Base-by-base conservation (phyloP, 2,797 vertebrate species). In the Rallus crepitans region DNA sequence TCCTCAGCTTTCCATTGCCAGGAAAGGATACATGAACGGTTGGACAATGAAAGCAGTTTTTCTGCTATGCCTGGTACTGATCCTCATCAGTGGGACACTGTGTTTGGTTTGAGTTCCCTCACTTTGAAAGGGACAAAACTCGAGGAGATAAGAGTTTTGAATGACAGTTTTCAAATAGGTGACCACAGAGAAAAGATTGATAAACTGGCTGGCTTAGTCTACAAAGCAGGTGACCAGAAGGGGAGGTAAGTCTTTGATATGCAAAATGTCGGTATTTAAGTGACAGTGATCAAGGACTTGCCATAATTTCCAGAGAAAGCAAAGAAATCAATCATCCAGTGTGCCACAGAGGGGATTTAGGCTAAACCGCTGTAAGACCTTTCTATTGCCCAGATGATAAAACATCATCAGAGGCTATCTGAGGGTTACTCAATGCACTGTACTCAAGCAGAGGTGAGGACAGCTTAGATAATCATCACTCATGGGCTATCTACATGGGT, bases 401-500 rank as follows among this genome's bases (percentile, higher is more conserved):
- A 81, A 57, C 47, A 50, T 71, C 1, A 0, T 55, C 50, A 71
- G 33, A 42, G 27, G 31, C 91, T 83, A 53, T 72, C 45, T 71
- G 50, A 81, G 55, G 5, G 55, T 83, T 90, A 50, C 33, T 83
- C 47, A 72, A 2, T 42, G 42, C 42, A 55, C 7, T 20, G 35
- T 83, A 50, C 61, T 83, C 30, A 27, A 27, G 17, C 24, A 47
- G 76, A 90, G 55, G 40, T 50, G 40, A 78, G 82, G 88, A 75
- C 33, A 83, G 27, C 37, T 70, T 14, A 60, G 83, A 30, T 61
- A 79, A 3, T 55, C 52, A 64, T 56, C 71, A 61, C n/a, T 66
- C 64, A 48, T 1, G 37, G 70, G 35, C 55, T 76, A 1, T 27
- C 55, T 72, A 27, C 10, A 1, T 45, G 35, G 0, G 0, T 33